Percentiles rank a stretch among this genome's conserved stretches.
Conservation (phyloP, 2,797 vertebrate species). For the Artibeus lituratus region DNA sequence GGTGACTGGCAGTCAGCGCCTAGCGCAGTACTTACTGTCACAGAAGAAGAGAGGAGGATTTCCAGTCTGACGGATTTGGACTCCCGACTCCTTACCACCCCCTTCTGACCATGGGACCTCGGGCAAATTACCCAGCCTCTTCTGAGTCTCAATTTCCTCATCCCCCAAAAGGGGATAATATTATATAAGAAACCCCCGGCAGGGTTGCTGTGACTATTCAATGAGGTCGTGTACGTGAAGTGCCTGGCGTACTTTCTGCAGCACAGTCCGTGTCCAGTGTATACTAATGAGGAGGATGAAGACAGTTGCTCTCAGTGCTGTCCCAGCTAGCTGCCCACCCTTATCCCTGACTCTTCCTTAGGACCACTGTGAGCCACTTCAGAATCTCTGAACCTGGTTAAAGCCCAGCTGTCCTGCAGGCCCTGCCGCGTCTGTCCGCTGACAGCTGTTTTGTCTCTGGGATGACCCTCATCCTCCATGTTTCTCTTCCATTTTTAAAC, state of each 20-base stretch:
- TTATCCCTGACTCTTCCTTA: not conserved
- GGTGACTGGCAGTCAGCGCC: not conserved
- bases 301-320: not conserved
- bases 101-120: not conserved
- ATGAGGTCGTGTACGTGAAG: not conserved
- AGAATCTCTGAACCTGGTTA: not conserved
- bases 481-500: not conserved
- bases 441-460: not conserved
- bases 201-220: not conserved
- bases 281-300: not conserved
- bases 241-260: not conserved
- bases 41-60: not conserved
- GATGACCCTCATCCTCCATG: not conserved
- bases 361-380: not conserved
- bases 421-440: too few relatives aligned
- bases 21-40: not conserved
- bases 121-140: conserved; percentile 3
- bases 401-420: not conserved
- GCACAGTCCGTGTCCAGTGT: not conserved
- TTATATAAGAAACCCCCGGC: not conserved
- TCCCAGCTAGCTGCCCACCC: not conserved
- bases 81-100: not conserved
- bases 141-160: not conserved
- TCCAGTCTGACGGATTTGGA: not conserved
- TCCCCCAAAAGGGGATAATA: not conserved